Conservation (phyloP, 2,113 vertebrate species). For the Himantopus leucocephalus region DNA sequence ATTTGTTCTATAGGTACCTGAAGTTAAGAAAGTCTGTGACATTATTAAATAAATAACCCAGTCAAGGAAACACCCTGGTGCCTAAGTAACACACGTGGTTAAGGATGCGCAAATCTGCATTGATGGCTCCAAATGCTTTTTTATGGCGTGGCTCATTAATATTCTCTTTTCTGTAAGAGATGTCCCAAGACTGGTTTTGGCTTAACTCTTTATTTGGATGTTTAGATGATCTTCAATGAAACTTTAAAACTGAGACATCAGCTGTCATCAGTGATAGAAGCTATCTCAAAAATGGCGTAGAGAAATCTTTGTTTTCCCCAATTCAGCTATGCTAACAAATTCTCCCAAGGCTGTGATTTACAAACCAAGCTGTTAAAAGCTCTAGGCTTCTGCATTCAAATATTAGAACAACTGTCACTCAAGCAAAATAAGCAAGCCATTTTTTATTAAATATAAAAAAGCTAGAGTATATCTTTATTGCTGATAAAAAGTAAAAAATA, state of each 20-base stretch:
- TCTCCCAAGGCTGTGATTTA: not conserved
- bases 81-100: not conserved
- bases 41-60: not conserved
- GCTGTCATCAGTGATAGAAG: not conserved
- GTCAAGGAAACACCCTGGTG: not conserved
- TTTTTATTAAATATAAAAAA: not conserved
- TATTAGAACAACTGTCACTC: not conserved
- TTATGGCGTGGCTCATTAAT: not conserved
- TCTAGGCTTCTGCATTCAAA: not conserved
- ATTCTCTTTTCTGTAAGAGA: not conserved
- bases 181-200: not conserved
- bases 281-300: not conserved
- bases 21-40: not conserved
- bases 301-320: not conserved
- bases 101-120: not conserved
- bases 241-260: not conserved
- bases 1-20: not conserved
- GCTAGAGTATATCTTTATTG: not conserved
- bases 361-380: not conserved
- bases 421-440: not conserved
- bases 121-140: not conserved
- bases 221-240: not conserved
- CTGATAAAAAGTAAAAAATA: not conserved
- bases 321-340: not conserved
- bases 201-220: not conserved